Evolutionary conservation across 1,140 invertebrate genomes (phyloP), one percentile per base, ranked within the genome.

Genomic region (Pissodes strobi): DNA sequence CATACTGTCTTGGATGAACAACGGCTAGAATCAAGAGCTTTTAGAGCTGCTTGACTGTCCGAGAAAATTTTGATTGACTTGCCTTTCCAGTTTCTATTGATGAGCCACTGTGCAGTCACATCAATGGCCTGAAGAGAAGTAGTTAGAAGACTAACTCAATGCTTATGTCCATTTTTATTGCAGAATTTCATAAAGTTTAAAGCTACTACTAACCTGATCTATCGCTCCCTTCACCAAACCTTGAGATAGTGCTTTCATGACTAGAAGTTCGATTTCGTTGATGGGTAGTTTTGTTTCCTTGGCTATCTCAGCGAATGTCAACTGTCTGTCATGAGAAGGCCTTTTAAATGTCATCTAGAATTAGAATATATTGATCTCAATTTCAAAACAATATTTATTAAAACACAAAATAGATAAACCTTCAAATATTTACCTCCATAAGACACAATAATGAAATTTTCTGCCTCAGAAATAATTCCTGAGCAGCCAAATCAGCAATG

Each of bases 161-260:
- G n/a, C n/a, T n/a, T n/a, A n/a, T n/a, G n/a, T n/a, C n/a, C n/a
- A n/a, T n/a, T n/a, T n/a, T n/a, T n/a, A n/a, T n/a, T n/a, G n/a
- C n/a, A n/a, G n/a, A n/a, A n/a, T n/a, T n/a, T n/a, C n/a, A n/a
- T n/a, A n/a, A n/a, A n/a, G 43, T 12, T 37, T 2, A n/a, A n/a
- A n/a, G n/a, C n/a, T n/a, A n/a, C n/a, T n/a, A n/a, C n/a, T n/a
- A n/a, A 98, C 94, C 81, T 99, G 94, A 83, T 99, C 96, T 70
- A 99, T 99, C 45, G 89, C 90, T 12, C 97, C 97, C 64, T 90
- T 88, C 2, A 99, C 92, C 0, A 99, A 83, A 41, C 92, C 93
- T 69, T 98, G 88, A n/a, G 95, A 93, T 21, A 99, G 78, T 0
- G 97, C 97, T 80, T 98, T 97, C 97, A 99, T 99, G 1, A 99